phyloP scores from a whole-genome alignment of 2,113 vertebrate species.

The Rattus rattus region DNA sequence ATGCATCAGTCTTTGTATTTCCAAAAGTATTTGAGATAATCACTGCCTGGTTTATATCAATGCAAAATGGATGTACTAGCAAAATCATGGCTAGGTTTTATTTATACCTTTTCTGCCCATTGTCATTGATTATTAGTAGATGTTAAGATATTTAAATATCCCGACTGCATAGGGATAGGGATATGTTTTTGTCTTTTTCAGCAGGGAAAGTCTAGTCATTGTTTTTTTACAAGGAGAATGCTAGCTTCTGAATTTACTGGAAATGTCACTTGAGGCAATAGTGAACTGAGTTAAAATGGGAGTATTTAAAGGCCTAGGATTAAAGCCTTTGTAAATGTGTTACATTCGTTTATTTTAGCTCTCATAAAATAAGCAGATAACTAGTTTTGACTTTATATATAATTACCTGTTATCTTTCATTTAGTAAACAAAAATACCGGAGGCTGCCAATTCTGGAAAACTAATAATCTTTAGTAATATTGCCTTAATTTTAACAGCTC shows the following conservation, averaged over 20 bases:
- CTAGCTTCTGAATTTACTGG: conserved; percentile 58
- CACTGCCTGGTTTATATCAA: conserved; percentile 21
- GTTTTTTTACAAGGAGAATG: conserved; percentile 36
- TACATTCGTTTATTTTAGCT: conserved; percentile 62
- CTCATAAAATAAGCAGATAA: conserved; percentile 60
- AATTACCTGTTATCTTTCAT: conserved; percentile 70
- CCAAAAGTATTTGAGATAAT: conserved; percentile 47
- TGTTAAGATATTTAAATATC: conserved; percentile 43
- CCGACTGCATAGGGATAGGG: conserved; percentile 32
- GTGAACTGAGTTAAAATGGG: conserved; percentile 57
- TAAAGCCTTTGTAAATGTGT: conserved; percentile 62
- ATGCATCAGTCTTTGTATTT: conserved; percentile 13
- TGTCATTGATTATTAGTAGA: conserved; percentile 30
- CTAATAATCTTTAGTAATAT: conserved; percentile 88
- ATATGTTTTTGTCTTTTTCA: conserved; percentile 11
- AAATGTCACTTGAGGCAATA: conserved; percentile 54
- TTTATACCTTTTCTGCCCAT: conserved; percentile 39
- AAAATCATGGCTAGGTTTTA: conserved; percentile 51
- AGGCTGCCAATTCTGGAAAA: conserved; percentile 64
- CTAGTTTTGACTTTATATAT: conserved; percentile 72
- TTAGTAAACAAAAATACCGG: conserved; percentile 41
- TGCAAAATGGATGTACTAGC: conserved; percentile 37
- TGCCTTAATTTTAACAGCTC: conserved; percentile 92
- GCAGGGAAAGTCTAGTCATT: conserved; percentile 38
- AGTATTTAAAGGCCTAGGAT: conserved; percentile 41